These are phyloP conservation scores for Tiphia femorata DNA, from an alignment of 2,888 invertebrate species.

Conservation along the genomic window DNA sequence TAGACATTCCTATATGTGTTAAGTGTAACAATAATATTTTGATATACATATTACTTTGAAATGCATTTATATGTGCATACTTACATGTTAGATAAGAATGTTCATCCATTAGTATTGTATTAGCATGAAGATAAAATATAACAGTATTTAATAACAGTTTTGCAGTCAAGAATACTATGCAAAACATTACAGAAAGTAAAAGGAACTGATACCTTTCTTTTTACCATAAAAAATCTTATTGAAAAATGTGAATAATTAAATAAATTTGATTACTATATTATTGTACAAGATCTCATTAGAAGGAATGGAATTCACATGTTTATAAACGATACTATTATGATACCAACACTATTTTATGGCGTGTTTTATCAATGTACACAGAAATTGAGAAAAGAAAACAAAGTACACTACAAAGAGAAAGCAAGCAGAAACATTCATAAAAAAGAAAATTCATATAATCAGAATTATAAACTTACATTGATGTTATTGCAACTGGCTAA, in stretches of 20 bases:
- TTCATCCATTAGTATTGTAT: conserved; percentile 26
- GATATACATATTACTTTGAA: not conserved
- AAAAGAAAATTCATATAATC: conserved; percentile 25
- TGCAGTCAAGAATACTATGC: not conserved
- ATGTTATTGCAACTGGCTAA: conserved; percentile 89
- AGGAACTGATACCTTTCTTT: too few relatives aligned
- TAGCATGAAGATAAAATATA: conserved; percentile 17
- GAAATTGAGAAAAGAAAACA: conserved; percentile 7
- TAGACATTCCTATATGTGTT: too few relatives aligned
- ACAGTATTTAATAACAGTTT: conserved; percentile 3
- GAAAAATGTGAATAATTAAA: not conserved
- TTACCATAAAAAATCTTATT: too few relatives aligned
- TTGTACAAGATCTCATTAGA: not conserved
- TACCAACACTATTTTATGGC: too few relatives aligned
- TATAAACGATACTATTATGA: too few relatives aligned
- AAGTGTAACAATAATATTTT: too few relatives aligned
- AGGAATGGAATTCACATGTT: not conserved
- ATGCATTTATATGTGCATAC: conserved; percentile 6
- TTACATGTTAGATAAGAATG: conserved; percentile 27
- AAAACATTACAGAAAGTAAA: too few relatives aligned
- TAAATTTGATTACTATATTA: not conserved
- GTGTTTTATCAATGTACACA: too few relatives aligned
- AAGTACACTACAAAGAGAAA: conserved; percentile 11
- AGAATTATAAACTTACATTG: conserved; percentile 75
- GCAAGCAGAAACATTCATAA: conserved; percentile 18